Evolutionary conservation across 2,888 invertebrate genomes (phyloP), one percentile per base, ranked within the genome.

Genomic region (Baccha elongata): DNA sequence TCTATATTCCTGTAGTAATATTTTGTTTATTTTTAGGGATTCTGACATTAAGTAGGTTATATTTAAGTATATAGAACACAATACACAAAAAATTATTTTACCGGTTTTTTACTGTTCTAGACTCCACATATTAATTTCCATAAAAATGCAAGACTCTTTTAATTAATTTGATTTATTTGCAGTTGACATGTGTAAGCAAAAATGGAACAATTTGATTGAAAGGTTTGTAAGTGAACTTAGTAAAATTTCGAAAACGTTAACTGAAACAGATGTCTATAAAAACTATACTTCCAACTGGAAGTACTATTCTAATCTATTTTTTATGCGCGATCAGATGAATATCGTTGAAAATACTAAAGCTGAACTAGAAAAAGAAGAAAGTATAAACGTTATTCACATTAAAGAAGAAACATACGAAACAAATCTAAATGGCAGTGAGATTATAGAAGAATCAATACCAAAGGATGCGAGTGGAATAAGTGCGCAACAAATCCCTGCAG

Each of bases 401-500:
- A 53, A 53, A 35, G 52, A 53, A 35, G 52, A 53, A 53, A 53
- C 19, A n/a, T n/a, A 11, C n/a, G 3, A 53, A 32, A 19, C 52
- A 19, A 19, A 11, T 53, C 5, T 6, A 32, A 5, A 19, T 6
- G 32, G n/a, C n/a, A 26, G 32, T 7, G 52, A 53, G 5, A n/a
- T 32, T n/a, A 2, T 53, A 17, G 52, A 53, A 53, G 21, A 13
- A 21, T 53, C 35, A 19, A 19, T 17, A 4, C 0, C 8, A 21
- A 19, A 35, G 21, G 19, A 21, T 19, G 19, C n/a, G 2, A 21
- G 8, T 32, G 6, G 8, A 32, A 8, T 32, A 3, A 32, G 8
- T 32, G 8, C 8, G 29, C 4, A 32, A 32, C 29, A 32, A 32
- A 32, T 32, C 4, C 29, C 29, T 6, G 8, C 7, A 32, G 7